Conservation (phyloP, 2,888 invertebrate genomes). For the Bhutanitis thaidina region DNA sequence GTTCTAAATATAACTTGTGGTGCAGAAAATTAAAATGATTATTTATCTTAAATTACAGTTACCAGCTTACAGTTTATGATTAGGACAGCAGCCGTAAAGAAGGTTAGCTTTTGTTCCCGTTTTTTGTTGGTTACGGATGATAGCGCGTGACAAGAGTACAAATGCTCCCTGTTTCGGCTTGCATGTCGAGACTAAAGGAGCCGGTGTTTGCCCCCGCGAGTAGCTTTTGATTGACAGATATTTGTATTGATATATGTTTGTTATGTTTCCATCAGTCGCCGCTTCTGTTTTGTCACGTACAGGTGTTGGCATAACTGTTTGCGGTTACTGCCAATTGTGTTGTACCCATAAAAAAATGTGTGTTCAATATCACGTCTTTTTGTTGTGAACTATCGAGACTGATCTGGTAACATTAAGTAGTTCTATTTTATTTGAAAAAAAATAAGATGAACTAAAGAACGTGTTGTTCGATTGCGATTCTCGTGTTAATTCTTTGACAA, state of each 20-base stretch:
- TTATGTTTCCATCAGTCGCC: not conserved
- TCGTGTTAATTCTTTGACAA: too few species aligned
- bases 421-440: too few species aligned
- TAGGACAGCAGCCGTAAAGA: conserved; percentile 8
- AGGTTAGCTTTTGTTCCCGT: conserved; percentile 30
- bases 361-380: not conserved
- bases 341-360: conserved; percentile 1
- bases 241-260: conserved; percentile 30
- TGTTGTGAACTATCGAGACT: not conserved
- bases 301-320: conserved; percentile 15
- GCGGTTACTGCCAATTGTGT: conserved; percentile 14
- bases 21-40: too few species aligned
- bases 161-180: conserved; percentile 51
- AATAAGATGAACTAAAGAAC: too few species aligned
- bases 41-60: too few species aligned
- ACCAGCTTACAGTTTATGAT: not conserved
- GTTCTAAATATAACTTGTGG: too few species aligned
- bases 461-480: too few species aligned
- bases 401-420: too few species aligned
- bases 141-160: conserved; percentile 63
- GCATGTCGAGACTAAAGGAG: conserved; percentile 44
- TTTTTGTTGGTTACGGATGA: conserved; percentile 66
- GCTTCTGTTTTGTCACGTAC: conserved; percentile 14
- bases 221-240: conserved; percentile 61
- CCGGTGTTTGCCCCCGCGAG: conserved; percentile 27